Percentiles rank a stretch among this genome's conserved stretches.
phyloP scores from a whole-genome alignment of 2,113 vertebrate species.

The Centrocercus urophasianus region DNA sequence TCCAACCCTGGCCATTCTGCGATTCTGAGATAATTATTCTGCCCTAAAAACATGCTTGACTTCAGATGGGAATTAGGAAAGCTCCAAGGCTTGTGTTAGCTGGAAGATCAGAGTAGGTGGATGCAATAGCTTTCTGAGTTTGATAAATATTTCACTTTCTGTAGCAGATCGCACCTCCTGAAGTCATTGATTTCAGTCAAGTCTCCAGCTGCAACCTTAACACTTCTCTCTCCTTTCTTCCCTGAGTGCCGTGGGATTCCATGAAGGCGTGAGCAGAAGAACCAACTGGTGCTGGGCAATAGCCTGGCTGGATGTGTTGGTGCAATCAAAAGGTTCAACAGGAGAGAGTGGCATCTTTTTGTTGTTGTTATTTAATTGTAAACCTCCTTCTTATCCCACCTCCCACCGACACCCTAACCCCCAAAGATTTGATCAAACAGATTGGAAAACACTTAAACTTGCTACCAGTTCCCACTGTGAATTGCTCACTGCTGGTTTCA shows the following conservation, averaged over 20 bases:
- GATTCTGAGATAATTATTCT: not conserved
- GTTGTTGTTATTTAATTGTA: not conserved
- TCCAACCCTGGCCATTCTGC: too few species aligned
- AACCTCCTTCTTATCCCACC: not conserved
- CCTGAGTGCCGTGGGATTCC: not conserved
- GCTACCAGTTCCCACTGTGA: not conserved
- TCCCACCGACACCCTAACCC: too few species aligned
- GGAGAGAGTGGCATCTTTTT: not conserved
- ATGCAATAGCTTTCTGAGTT: not conserved
- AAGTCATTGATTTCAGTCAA: not conserved
- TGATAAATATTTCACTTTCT: not conserved
- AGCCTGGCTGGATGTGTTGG: not conserved
- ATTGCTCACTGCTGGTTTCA: rapidly evolving
- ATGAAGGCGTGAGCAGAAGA: not conserved
- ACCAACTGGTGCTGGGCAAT: not conserved
- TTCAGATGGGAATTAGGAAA: not conserved
- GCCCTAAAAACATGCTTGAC: not conserved
- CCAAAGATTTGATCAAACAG: not conserved
- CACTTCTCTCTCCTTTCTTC: not conserved
- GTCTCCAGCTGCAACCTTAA: not conserved
- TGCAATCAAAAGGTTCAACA: not conserved
- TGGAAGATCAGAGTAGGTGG: not conserved
- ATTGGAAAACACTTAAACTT: not conserved
- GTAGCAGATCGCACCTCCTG: not conserved
- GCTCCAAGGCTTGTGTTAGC: not conserved